Conservation (phyloP, 1,140 invertebrate genomes). For the Brachionus paranguensis region DNA sequence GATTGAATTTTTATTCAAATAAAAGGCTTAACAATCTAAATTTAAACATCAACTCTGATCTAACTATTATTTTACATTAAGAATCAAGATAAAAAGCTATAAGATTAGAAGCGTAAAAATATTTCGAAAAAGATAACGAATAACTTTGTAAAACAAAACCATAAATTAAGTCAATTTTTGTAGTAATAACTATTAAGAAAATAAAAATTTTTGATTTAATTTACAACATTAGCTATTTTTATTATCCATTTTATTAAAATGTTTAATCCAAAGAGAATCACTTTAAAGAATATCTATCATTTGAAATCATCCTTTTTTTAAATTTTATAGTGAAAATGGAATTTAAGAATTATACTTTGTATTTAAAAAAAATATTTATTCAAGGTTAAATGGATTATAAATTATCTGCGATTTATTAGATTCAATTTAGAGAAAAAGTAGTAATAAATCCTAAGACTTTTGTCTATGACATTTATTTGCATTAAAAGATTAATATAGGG, state of each 20-base stretch:
- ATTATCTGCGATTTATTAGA: neutral
- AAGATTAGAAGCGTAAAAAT: neutral
- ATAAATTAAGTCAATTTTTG: too few relatives aligned
- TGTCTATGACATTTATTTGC: neutral
- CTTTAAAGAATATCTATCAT: too few relatives aligned
- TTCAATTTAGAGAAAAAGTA: neutral
- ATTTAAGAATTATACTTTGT: neutral
- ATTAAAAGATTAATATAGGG: neutral
- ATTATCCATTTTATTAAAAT: too few relatives aligned
- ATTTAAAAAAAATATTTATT: neutral
- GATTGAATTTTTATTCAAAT: neutral
- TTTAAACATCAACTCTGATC: neutral
- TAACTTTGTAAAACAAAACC: too few relatives aligned
- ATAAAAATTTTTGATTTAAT: too few relatives aligned
- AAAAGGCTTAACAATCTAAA: neutral
- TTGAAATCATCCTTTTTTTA: too few relatives aligned
- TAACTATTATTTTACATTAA: neutral
- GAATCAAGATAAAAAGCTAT: neutral
- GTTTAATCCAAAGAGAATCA: too few relatives aligned
- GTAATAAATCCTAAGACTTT: neutral
- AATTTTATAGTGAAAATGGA: neutral
- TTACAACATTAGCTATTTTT: too few relatives aligned
- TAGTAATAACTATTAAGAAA: too few relatives aligned
- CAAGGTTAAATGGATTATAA: neutral
- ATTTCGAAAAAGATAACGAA: neutral